Base-by-base conservation (phyloP, 2,113 vertebrate genomes). In the Paradisaea rubra region DNA sequence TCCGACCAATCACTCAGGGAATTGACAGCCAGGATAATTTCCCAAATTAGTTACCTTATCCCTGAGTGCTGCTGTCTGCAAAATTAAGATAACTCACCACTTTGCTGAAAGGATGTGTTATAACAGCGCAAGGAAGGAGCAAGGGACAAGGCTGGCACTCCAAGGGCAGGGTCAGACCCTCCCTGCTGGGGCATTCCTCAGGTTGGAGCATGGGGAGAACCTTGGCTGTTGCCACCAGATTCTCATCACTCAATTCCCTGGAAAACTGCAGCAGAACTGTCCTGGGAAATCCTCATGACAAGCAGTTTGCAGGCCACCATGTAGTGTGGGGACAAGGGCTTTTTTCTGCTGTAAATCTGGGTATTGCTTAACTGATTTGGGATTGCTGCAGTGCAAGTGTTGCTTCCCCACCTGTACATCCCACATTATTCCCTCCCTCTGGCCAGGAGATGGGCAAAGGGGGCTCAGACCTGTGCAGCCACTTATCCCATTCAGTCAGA, bases 11-110 rank as follows among this genome's bases (percentile, higher is more conserved):
- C 91, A 64, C 59, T 81, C 76, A 33, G 35, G 28, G 37, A 95
- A 83, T 10, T 54, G 91, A 86, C 31, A 60, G n/a, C 53, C 3
- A 1, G 59, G 81, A 76, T 41, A 4, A 53, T 74, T 86, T 86
- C 72, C 65, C 25, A 49, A 92, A 90, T 91, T 78, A 68, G 85
- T 88, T 84, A 81, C 80, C 49, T 88, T 69, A 64, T 45, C 41
- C 69, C 41, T 63, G 27, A 15, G 25, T 61, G 30, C 68, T 60
- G 81, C 76, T 88, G 52, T 39, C 82, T 68, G 50, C 44, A 81
- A 80, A 80, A 91, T 61, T 54, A 70, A 83, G 39, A 56, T 35
- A 47, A 47, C 76, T 41, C 52, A 44, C 30, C 10, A 2, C 57
- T 93, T 77, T 83, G 24, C 21, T 24, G 60, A 56, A 68, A 65